These are phyloP conservation scores for Anagyrus pseudococci DNA, from an alignment of 2,888 invertebrate genomes.

Conservation along the genomic window DNA sequence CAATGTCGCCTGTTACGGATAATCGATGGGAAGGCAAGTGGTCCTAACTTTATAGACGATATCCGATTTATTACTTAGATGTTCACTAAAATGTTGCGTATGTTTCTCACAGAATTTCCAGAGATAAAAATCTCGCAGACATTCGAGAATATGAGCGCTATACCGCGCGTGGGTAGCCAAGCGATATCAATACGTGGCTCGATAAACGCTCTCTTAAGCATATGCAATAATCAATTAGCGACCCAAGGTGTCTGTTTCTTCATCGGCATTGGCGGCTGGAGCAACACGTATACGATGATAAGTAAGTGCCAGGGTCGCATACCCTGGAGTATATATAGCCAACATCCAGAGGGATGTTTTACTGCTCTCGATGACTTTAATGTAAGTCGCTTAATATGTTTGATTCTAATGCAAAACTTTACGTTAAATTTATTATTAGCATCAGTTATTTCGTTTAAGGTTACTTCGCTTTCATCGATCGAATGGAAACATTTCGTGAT, in stretches of 20 bases:
- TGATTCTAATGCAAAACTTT: neutral
- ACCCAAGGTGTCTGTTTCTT: conserved; percentile 50
- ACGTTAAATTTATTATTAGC: neutral
- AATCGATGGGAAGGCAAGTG: conserved; percentile 52
- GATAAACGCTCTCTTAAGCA: conserved; percentile 46
- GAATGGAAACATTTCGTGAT: conserved; percentile 47
- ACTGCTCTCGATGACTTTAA: neutral
- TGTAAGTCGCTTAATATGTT: neutral
- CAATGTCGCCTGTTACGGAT: conserved; percentile 47
- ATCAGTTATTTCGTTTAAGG: conserved; percentile 37
- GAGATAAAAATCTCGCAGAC: conserved; percentile 1
- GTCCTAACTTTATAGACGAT: too few relatives aligned
- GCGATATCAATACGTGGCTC: conserved; percentile 45
- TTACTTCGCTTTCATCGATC: conserved; percentile 32
- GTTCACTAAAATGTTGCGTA: neutral
- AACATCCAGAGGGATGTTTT: neutral
- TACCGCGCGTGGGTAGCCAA: conserved; percentile 11
- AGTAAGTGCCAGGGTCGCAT: conserved; percentile 46
- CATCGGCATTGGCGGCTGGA: conserved; percentile 50
- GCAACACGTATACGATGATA: conserved; percentile 43
- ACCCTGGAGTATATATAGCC: conserved; percentile 17
- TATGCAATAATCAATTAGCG: conserved; percentile 44
- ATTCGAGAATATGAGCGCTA: neutral
- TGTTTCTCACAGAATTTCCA: conserved; percentile 12
- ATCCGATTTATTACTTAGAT: neutral